Evolutionary conservation across 2,888 invertebrate genomes (phyloP).

Genomic region (Romanomermis culicivorax): DNA sequence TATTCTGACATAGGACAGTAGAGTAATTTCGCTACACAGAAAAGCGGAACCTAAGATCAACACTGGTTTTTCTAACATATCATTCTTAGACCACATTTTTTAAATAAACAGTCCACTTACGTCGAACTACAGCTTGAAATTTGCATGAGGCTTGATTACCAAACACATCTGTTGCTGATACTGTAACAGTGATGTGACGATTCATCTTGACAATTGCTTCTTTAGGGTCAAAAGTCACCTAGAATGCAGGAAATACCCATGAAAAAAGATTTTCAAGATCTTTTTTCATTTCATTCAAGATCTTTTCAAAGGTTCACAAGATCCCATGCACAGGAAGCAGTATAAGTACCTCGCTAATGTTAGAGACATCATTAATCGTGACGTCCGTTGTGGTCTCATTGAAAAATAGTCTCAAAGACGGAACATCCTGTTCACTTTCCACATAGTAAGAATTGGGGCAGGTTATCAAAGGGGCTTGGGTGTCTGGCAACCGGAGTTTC

Average conservation of each 20-base stretch:
- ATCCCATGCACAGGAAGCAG: no score
- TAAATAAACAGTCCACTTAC: no score
- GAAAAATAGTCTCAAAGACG: slow-evolving; percentile 17
- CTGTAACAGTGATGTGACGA: slow-evolving; percentile 19
- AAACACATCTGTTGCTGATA: slow-evolving; percentile 21
- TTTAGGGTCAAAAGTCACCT: slow-evolving; percentile 20
- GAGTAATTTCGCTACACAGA: no score
- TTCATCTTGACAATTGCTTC: slow-evolving; percentile 17
- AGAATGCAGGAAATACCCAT: slow-evolving; percentile 1
- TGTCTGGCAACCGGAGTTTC: slow-evolving; percentile 44
- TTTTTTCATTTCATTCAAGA: neutral
- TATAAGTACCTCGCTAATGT: slow-evolving; percentile 22
- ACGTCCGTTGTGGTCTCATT: slow-evolving; percentile 21
- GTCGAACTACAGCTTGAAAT: slow-evolving; percentile 25
- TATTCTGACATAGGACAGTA: no score
- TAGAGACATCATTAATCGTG: slow-evolving; percentile 25
- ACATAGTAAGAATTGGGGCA: slow-evolving; percentile 27
- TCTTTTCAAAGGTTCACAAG: neutral
- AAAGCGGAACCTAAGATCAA: no score
- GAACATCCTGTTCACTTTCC: slow-evolving; percentile 15
- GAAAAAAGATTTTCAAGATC: neutral
- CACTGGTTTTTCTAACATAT: no score
- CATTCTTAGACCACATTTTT: no score
- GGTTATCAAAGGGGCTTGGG: slow-evolving; percentile 25
- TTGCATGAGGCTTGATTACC: slow-evolving; percentile 25